Percentiles rank a stretch among this genome's conserved stretches.
Evolutionary conservation across 2,113 vertebrate genomes (phyloP).

Genomic region (Etheostoma spectabile): DNA sequence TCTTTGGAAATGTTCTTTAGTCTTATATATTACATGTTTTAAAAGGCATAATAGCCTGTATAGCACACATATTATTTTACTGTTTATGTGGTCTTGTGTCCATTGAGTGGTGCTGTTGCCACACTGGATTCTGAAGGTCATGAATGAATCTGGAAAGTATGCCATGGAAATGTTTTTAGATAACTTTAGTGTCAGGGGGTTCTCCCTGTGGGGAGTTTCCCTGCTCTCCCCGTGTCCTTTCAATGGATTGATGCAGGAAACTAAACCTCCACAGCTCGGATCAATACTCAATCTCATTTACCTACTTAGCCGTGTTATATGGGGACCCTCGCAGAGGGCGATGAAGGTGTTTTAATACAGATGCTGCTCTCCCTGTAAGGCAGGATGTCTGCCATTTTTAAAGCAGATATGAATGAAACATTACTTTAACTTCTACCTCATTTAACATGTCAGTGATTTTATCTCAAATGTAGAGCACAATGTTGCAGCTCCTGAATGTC

Average conservation of each 20-base stretch:
- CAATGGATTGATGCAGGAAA: constrained; percentile 25
- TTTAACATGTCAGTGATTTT: constrained; percentile 72
- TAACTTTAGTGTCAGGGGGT: constrained; percentile 28
- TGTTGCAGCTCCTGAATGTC: constrained; percentile 63
- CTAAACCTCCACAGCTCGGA: constrained; percentile 34
- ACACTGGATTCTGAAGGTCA: constrained; percentile 56
- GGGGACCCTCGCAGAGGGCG: constrained; percentile 47
- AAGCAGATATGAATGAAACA: constrained; percentile 40
- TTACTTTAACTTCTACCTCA: constrained; percentile 57
- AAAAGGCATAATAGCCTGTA: not conserved
- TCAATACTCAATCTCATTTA: constrained; percentile 79
- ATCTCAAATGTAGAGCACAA: constrained; percentile 59
- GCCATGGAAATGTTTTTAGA: constrained; percentile 53
- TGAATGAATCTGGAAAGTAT: constrained; percentile 42
- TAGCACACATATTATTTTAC: not conserved
- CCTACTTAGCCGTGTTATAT: constrained; percentile 60
- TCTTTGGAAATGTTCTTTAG: not conserved
- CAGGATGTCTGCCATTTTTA: constrained; percentile 16
- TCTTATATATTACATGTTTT: not conserved
- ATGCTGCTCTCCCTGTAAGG: constrained; percentile 2
- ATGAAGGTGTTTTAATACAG: constrained; percentile 36
- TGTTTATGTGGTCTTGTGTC: constrained; percentile 35
- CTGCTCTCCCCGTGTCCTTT: constrained; percentile 47
- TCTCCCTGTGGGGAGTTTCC: constrained; percentile 34
- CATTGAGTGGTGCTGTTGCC: constrained; percentile 72